phyloP scores from a whole-genome alignment of 2,888 invertebrate genomes.

The Strigamia crassipes region DNA sequence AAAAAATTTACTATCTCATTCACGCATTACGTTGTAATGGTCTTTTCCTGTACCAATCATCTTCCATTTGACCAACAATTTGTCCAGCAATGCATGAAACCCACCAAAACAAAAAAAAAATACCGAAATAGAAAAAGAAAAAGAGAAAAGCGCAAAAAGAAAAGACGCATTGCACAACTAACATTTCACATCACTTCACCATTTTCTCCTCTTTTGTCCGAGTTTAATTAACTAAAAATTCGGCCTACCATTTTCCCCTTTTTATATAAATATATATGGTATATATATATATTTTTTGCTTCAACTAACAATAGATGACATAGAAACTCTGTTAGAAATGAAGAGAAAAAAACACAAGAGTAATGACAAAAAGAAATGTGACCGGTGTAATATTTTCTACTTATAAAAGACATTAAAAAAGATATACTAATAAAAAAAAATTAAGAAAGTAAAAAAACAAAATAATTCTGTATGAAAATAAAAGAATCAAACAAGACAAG shows the following conservation, averaged over 20 bases:
- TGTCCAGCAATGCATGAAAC: conserved; percentile 2
- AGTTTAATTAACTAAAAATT: conserved; percentile 42
- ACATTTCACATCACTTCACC: conserved; percentile 40
- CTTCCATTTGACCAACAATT: conserved; percentile 26
- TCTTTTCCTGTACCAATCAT: not conserved
- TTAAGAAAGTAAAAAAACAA: not conserved
- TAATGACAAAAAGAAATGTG: conserved; percentile 33
- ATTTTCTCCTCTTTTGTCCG: conserved; percentile 31
- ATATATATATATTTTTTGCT: not conserved
- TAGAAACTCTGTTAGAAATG: conserved; percentile 12
- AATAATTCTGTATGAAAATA: not conserved
- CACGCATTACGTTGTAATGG: not conserved
- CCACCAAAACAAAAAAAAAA: not conserved
- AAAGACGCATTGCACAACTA: not conserved
- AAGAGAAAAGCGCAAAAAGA: not conserved
- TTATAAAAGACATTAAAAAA: not conserved
- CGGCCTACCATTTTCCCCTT: not conserved
- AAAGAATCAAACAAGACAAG: not conserved
- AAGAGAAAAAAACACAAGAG: conserved; percentile 13
- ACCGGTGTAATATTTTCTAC: conserved; percentile 28
- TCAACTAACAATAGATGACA: not conserved
- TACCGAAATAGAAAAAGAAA: not conserved
- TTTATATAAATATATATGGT: not conserved
- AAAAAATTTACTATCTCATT: conserved; percentile 1
- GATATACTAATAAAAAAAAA: too few relatives aligned